Evolutionary conservation across 2,888 invertebrate species (phyloP).

Genomic region (Altica lythri): DNA sequence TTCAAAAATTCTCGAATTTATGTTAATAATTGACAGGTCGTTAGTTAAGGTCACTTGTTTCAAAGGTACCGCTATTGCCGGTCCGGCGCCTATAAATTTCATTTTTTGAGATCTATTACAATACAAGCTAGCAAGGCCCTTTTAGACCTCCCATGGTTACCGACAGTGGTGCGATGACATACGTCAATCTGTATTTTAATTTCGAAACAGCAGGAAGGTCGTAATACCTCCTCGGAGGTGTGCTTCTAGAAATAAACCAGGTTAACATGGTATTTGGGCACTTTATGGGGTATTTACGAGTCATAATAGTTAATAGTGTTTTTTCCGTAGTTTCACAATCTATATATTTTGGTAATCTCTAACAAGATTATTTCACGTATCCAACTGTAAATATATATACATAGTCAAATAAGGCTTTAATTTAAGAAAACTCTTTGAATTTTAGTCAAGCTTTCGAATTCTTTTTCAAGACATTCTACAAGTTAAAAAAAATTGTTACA

Average conservation of each 20-base stretch:
- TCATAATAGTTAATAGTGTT: too few species aligned
- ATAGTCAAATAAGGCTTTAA: too few species aligned
- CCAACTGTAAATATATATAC: too few species aligned
- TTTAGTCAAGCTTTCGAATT: too few species aligned
- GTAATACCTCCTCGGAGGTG: conserved; percentile 20
- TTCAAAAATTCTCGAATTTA: conserved; percentile 11
- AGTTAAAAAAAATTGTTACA: too few species aligned
- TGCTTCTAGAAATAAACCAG: conserved; percentile 22
- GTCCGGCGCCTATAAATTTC: conserved; percentile 24
- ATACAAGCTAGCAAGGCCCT: conserved; percentile 17
- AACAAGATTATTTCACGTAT: too few species aligned
- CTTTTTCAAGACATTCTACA: too few species aligned
- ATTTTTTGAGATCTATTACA: conserved; percentile 22
- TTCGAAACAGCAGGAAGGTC: conserved; percentile 17
- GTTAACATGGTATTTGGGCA: conserved; percentile 9
- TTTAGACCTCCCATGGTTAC: conserved; percentile 20
- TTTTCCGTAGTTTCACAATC: too few species aligned
- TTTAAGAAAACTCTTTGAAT: too few species aligned
- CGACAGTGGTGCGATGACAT: conserved; percentile 25
- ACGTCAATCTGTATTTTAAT: conserved; percentile 25
- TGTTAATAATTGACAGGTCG: conserved; percentile 15
- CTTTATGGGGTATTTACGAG: background rate
- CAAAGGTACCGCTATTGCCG: conserved; percentile 23
- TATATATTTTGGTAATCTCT: too few species aligned
- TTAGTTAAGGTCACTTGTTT: conserved; percentile 6